Evolutionary conservation across 2,888 invertebrate species (phyloP), one percentile per base, ranked within the genome.

Genomic region (Drosophila formosana): DNA sequence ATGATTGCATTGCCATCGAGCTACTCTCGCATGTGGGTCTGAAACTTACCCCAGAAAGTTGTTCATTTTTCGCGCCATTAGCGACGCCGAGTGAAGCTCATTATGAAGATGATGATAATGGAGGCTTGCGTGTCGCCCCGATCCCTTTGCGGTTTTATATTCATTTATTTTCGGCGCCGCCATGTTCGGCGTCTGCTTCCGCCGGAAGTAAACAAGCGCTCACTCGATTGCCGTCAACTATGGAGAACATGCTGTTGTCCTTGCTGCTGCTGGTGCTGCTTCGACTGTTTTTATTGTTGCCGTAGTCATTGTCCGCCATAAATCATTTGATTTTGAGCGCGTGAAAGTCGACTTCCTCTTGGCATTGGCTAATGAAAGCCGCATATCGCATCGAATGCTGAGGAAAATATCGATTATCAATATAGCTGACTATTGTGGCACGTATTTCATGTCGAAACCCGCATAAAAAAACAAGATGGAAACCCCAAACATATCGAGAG

Each of bases 321-420:
- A 82, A 82, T 82, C 87, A 82, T 82, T 78, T 62, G 80, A 80
- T 72, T 82, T 75, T 78, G 68, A 45, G 47, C 68, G 75, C 78
- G 75, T 76, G 73, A 76, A 76, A 76, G 78, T 76, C 74, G 62
- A 78, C 78, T 76, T 76, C 78, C 75, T 63, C 39, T 50, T 43
- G 57, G 64, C 60, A 67, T 56, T 64, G 74, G 64, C 73, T 75
- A 75, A 75, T 75, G 77, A 75, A 75, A 50, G 58, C 57, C 72
- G 64, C 63, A 57, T 63, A 50, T 67, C 57, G 55, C 25, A 39
- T 37, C 41, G 66, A 53, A 58, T 56, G 43, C 62, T 53, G 68
- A 30, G 56, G 32, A 32, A 65, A 41, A 47, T 80, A 80, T 80
- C 82, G 80, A 80, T 84, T 80, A 78, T 71, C 75, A 61, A 56